A percentile compares a stretch with the other conserved stretches of the same genome.
phyloP scores from a whole-genome alignment of 53 echinoderm and acorn worm species.

The Glandiceps talaboti region DNA sequence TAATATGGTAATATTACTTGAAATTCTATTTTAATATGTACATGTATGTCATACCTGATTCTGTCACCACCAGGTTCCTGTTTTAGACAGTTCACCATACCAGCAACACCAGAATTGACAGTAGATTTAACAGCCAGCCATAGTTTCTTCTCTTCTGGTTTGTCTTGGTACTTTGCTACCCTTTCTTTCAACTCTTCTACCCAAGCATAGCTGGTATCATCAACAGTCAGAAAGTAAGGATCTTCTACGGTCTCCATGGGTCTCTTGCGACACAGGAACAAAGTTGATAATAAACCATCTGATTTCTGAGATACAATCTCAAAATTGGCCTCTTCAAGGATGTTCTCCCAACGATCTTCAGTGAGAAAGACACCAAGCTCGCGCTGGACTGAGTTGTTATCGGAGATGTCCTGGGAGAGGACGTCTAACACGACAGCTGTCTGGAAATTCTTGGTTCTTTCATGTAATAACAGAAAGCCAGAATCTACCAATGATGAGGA shows the following conservation, averaged over 20 bases:
- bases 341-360: conserved; percentile 21
- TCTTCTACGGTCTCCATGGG: neutral
- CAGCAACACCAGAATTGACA: conserved; percentile 52
- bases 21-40: too few relatives aligned
- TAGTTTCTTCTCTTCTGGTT: conserved; percentile 21
- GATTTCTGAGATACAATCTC: conserved; percentile 40
- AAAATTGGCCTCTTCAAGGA: conserved; percentile 28
- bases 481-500: conserved; percentile 18
- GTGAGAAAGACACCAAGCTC: conserved; percentile 21
- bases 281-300: conserved; percentile 38
- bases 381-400: conserved; percentile 1
- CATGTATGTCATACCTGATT: conserved; percentile 40
- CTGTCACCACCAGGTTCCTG: conserved; percentile 57
- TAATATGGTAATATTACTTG: too few relatives aligned
- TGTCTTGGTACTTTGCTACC: conserved; percentile 18
- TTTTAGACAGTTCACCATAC: conserved; percentile 58
- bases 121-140: conserved; percentile 51
- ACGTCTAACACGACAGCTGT: conserved; percentile 15
- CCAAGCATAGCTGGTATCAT: conserved; percentile 32
- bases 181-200: conserved; percentile 38
- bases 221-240: conserved; percentile 21
- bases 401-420: conserved; percentile 12
- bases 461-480: conserved; percentile 61
- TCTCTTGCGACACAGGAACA: conserved; percentile 50
- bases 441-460: conserved; percentile 26